Evolutionary conservation across 2,797 vertebrate genomes (phyloP), one percentile per base, ranked within the genome.

Genomic region (Perodicticus potto): DNA sequence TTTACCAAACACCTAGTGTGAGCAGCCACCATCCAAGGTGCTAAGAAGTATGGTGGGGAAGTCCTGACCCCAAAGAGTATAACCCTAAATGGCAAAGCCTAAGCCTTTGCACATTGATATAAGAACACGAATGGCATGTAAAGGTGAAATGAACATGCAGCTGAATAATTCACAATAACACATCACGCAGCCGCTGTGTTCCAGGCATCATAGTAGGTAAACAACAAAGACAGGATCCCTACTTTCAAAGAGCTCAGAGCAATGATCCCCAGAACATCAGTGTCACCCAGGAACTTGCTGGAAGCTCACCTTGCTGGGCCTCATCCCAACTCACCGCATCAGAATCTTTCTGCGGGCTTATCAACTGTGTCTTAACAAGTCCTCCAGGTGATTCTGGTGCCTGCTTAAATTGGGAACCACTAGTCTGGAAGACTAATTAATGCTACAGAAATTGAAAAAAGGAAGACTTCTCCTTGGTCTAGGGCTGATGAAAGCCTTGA

Each of bases 51-150:
- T 2, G 70, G 40, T 67, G 73, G 78, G 29, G 74, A 86, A 87
- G 83, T 83, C 10, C 80, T 78, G 61, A 86, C 37, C 10, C 37
- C 4, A 0, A 32, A 55, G n/a, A 83, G 8, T 34, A 84, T 78
- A 89, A 84, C 17, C n/a, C 34, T 73, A 86, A 83, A 78, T 14
- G 40, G n/a, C 29, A 86, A 96, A 95, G 83, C 25, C 89, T 77
- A 55, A 82, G 65, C 76, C 93, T 89, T 14, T 73, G 19, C 29
- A 82, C 16, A 55, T 0, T 65, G 45, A 93, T n/a, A 55, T 13
- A 80, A 90, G 83, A 86, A 74, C 13, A 82, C 37, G 76, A 69
- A 19, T 19, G 22, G 23, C 22, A 34, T 9, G 81, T 1, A 72
- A 65, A 92, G 22, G 57, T 92, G 32, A 88, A 69, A 61, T 12